phyloP scores from a whole-genome alignment of 2,113 vertebrate species.

The Chamaetylas fuelleborni region DNA sequence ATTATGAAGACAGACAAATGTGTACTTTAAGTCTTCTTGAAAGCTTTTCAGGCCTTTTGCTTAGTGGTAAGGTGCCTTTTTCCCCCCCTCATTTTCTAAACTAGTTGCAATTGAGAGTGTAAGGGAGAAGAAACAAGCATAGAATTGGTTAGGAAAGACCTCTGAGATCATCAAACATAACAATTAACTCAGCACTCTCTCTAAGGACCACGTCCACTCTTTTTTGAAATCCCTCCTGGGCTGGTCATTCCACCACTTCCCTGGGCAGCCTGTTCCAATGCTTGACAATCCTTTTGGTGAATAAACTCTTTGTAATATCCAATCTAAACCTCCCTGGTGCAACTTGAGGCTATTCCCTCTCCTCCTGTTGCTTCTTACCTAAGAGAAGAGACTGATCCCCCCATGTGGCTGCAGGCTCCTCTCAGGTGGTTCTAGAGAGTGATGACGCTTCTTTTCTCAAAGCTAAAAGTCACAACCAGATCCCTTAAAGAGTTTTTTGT shows the following conservation, averaged over 20 bases:
- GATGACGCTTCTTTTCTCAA: not conserved
- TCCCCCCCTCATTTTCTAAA: not conserved
- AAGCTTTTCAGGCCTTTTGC: not conserved
- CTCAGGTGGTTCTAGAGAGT: not conserved
- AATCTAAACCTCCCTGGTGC: not conserved
- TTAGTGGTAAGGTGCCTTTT: not conserved
- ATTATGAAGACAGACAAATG: constrained; percentile 34
- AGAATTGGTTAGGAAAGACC: not conserved
- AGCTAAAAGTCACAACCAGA: not conserved
- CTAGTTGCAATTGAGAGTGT: not conserved
- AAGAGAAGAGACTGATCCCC: not conserved
- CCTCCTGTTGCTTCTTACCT: not conserved
- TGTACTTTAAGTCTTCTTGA: constrained; percentile 14
- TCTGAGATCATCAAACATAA: not conserved
- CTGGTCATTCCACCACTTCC: not conserved
- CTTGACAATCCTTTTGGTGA: not conserved
- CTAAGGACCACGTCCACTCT: not conserved
- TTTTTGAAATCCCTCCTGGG: not conserved
- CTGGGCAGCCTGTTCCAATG: not conserved
- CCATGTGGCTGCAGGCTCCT: not conserved
- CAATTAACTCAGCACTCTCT: not conserved
- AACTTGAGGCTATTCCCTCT: not conserved
- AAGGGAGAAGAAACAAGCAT: not conserved
- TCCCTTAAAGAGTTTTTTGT: not conserved
- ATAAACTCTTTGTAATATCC: not conserved